phyloP scores from a whole-genome alignment of 2,888 invertebrate genomes.

The Eupithecia pulchellata region DNA sequence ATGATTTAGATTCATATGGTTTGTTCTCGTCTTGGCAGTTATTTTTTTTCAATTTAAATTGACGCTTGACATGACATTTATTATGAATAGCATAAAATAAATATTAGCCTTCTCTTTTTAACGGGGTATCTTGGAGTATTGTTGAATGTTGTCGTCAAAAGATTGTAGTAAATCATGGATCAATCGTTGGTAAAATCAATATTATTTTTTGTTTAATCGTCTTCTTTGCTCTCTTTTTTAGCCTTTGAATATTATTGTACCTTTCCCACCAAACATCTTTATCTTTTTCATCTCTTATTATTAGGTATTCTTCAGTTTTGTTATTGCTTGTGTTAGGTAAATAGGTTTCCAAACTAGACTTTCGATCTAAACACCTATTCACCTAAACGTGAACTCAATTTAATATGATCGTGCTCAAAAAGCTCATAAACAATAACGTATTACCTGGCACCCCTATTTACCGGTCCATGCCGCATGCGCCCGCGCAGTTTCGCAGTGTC shows the following conservation, averaged over 20 bases:
- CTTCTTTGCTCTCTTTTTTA: neutral
- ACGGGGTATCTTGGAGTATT: neutral
- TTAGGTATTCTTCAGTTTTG: too few relatives aligned
- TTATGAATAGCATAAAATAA: neutral
- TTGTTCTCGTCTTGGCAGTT: constrained; percentile 39
- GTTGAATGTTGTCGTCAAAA: neutral
- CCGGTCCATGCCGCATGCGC: constrained; percentile 51
- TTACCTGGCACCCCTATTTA: constrained; percentile 36
- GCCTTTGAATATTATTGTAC: neutral
- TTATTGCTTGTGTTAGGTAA: too few relatives aligned
- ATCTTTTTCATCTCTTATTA: too few relatives aligned
- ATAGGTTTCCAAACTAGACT: neutral
- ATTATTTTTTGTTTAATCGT: neutral
- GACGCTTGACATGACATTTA: constrained; percentile 28
- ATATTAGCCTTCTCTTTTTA: neutral
- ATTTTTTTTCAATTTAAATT: constrained; percentile 21
- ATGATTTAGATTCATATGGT: constrained; percentile 33
- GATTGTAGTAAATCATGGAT: neutral
- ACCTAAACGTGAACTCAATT: constrained; percentile 13
- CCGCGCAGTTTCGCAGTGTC: constrained; percentile 47
- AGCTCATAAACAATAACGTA: constrained; percentile 24
- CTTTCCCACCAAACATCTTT: too few relatives aligned
- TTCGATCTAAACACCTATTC: constrained; percentile 8
- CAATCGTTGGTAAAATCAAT: neutral
- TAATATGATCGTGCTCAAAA: constrained; percentile 16